These are phyloP conservation scores for Hartigia nigra DNA, from an alignment of 2,888 invertebrate genomes.

Conservation along the genomic window DNA sequence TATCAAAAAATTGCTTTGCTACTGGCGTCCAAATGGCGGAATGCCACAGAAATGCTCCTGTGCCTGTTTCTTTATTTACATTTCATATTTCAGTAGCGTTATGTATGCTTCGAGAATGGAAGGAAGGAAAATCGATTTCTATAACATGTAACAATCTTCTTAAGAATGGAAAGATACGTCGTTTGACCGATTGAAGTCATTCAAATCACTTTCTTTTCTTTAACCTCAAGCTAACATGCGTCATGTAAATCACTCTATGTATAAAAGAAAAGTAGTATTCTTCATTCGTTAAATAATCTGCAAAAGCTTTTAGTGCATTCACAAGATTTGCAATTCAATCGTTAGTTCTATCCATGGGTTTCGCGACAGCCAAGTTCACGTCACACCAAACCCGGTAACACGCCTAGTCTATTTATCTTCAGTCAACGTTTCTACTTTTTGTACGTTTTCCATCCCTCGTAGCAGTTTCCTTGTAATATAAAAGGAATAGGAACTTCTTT, in stretches of 20 bases:
- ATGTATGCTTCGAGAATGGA: background rate
- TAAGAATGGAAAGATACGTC: background rate
- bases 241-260: background rate
- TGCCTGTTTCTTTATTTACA: background rate
- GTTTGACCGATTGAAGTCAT: background rate
- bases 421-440: background rate
- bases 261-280: background rate
- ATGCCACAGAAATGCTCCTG: slow-evolving; percentile 21
- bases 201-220: background rate
- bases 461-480: background rate
- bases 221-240: background rate
- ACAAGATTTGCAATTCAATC: background rate
- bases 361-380: background rate
- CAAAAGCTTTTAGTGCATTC: background rate
- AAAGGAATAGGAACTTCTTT: background rate
- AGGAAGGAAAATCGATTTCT: background rate
- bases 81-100: background rate
- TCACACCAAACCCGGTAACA: background rate
- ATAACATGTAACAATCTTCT: background rate
- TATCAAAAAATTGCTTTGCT: slow-evolving; percentile 58
- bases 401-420: background rate
- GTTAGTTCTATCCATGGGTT: background rate
- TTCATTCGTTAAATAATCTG: background rate
- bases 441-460: background rate
- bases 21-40: slow-evolving; percentile 40